These are phyloP conservation scores for Idaea dimidiata DNA, from an alignment of 2,888 invertebrate species.

Conservation along the genomic window DNA sequence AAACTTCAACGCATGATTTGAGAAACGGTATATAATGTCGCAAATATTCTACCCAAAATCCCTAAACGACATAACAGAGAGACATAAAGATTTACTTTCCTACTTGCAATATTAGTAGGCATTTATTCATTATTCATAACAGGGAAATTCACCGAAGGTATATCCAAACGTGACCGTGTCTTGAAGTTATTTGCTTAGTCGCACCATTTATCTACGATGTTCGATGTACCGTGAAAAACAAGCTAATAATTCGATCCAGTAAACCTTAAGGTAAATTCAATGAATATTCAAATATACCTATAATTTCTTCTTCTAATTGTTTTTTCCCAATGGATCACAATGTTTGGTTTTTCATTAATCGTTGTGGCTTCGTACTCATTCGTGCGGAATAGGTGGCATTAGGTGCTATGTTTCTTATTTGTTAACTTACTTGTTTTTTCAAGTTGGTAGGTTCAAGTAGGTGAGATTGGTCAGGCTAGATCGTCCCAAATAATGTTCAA, in stretches of 20 bases:
- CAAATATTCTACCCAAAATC: too few species aligned
- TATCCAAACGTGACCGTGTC: slow-evolving; percentile 22
- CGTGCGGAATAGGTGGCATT: neutral
- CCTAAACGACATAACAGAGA: too few species aligned
- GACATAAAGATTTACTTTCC: neutral
- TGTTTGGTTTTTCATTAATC: neutral
- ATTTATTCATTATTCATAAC: neutral
- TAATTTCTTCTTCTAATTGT: neutral
- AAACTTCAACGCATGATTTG: too few species aligned
- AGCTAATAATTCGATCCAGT: neutral
- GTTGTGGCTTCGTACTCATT: neutral
- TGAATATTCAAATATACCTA: neutral
- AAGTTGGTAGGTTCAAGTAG: too few species aligned
- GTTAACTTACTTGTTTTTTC: too few species aligned
- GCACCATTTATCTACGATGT: slow-evolving; percentile 10
- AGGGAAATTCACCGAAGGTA: slow-evolving; percentile 15
- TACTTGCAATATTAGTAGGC: too few species aligned
- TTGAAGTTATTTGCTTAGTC: slow-evolving; percentile 5
- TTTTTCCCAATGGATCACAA: neutral
- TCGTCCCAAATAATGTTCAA: too few species aligned
- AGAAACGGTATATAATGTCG: too few species aligned
- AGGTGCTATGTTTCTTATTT: too few species aligned
- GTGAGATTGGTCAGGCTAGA: too few species aligned
- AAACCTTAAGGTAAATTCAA: neutral
- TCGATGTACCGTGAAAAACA: slow-evolving; percentile 23